phyloP scores from a whole-genome alignment of 2,888 invertebrate genomes.

The Lymantria monacha region DNA sequence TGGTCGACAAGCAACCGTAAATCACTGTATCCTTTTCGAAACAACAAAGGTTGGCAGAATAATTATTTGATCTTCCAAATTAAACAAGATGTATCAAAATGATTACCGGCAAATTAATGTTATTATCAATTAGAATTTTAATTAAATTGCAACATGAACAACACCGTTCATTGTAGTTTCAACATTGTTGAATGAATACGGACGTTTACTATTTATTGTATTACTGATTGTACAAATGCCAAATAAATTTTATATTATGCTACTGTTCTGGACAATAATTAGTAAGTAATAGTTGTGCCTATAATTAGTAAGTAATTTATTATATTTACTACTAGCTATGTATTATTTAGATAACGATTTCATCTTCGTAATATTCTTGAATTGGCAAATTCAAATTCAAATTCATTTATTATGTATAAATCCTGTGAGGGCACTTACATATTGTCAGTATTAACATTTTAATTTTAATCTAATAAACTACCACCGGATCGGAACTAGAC shows the following conservation, averaged over 20 bases:
- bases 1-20: background rate
- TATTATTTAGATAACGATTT: too few relatives aligned
- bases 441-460: too few relatives aligned
- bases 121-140: constrained; percentile 2
- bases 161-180: background rate
- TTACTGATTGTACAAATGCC: background rate
- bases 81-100: background rate
- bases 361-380: too few relatives aligned
- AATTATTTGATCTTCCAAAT: background rate
- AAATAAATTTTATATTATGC: background rate
- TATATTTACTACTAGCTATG: too few relatives aligned
- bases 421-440: too few relatives aligned
- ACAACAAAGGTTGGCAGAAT: background rate
- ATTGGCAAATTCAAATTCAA: too few relatives aligned
- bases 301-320: too few relatives aligned
- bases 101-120: constrained; percentile 1
- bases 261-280: background rate
- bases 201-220: background rate
- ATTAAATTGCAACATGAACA: background rate
- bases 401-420: too few relatives aligned
- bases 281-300: background rate
- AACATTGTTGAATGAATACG: background rate
- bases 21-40: background rate
- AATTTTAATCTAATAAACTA: too few relatives aligned
- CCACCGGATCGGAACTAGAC: too few relatives aligned